phyloP scores from a whole-genome alignment of 2,113 vertebrate species.

The Centropus bengalensis region DNA sequence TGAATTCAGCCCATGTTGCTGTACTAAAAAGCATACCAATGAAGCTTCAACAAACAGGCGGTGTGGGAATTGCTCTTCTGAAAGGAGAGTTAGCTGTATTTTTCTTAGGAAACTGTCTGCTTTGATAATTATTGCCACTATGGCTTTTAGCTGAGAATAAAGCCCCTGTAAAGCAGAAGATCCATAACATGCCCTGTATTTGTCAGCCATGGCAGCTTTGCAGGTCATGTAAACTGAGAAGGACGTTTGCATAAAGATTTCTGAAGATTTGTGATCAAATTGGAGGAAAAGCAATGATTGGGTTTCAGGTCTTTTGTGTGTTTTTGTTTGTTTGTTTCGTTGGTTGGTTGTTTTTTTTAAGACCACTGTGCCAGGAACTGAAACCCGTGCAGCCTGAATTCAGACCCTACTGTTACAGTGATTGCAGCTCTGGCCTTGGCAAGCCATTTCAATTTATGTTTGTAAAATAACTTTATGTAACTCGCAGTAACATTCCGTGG shows the following conservation, averaged over 20 bases:
- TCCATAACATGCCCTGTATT: neutral
- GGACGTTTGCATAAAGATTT: neutral
- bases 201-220: neutral
- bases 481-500: neutral
- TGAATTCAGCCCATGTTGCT: neutral
- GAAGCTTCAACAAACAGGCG: neutral
- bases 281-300: neutral
- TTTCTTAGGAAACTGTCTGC: slow-evolving; percentile 6
- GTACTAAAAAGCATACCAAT: neutral
- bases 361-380: no score
- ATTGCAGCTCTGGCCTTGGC: neutral
- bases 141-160: neutral
- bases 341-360: no score
- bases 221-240: neutral
- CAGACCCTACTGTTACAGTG: neutral
- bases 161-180: neutral
- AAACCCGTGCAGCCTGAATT: neutral
- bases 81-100: neutral
- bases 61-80: neutral
- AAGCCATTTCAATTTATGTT: neutral
- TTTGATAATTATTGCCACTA: neutral
- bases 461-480: neutral
- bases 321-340: no score
- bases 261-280: neutral
- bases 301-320: neutral